Evolutionary conservation across 1,140 invertebrate genomes (phyloP).

Genomic region (Branchinecta lynchi): DNA sequence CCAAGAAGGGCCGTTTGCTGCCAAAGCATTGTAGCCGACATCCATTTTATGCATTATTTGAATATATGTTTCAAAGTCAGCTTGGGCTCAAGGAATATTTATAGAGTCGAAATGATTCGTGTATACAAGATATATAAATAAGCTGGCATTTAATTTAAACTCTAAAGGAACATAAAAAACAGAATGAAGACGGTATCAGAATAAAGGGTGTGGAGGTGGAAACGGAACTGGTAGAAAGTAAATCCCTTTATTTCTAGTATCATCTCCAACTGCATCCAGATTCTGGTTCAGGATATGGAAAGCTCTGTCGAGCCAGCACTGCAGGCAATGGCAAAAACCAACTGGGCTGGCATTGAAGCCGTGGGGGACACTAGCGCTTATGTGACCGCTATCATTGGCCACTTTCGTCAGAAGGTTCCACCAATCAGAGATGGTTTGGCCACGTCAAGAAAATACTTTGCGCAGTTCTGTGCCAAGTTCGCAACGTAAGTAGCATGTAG

Average conservation of each 20-base stretch:
- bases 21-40: too few species aligned
- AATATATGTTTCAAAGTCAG: too few species aligned
- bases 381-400: slow-evolving; percentile 70
- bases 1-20: too few species aligned
- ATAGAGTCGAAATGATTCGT: too few species aligned
- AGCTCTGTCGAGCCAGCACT: slow-evolving; percentile 81
- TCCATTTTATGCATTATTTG: too few species aligned
- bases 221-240: too few species aligned
- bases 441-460: slow-evolving; percentile 93
- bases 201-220: too few species aligned
- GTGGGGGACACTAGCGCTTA: slow-evolving; percentile 96
- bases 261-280: slow-evolving; percentile 76
- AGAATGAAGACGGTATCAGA: too few species aligned
- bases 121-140: too few species aligned
- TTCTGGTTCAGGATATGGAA: slow-evolving; percentile 91
- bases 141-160: too few species aligned
- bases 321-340: slow-evolving; percentile 78
- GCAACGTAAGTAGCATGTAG: slow-evolving; percentile 42
- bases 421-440: slow-evolving; percentile 78
- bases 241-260: slow-evolving; percentile 41
- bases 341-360: slow-evolving; percentile 77
- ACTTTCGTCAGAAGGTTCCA: slow-evolving; percentile 76
- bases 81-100: too few species aligned
- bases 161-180: too few species aligned
- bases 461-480: slow-evolving; percentile 92